Percentiles rank a stretch among this genome's conserved stretches.
These are phyloP conservation scores for Zele albiditarsus DNA, from an alignment of 2,888 invertebrate genomes.

Conservation along the genomic window DNA sequence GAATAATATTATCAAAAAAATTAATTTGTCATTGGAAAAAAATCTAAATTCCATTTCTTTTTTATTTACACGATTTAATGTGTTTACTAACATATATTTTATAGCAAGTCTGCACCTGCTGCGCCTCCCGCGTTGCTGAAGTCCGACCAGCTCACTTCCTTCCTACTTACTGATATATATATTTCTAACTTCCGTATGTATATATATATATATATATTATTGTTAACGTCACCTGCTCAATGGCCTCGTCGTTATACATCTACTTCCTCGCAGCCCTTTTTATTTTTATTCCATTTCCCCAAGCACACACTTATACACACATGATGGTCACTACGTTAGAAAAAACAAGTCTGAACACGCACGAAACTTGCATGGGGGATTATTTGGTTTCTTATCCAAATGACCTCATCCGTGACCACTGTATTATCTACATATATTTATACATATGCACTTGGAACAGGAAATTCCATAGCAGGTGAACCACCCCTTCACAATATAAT, in stretches of 20 bases:
- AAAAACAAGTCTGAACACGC: constrained; percentile 39
- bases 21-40: background rate
- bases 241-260: constrained; percentile 54
- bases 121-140: constrained; percentile 59
- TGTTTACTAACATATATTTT: background rate
- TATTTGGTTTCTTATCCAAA: constrained; percentile 55
- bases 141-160: constrained; percentile 67
- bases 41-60: constrained; percentile 13
- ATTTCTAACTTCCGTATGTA: background rate
- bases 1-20: too few species aligned
- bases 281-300: constrained; percentile 47
- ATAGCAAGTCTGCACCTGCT: constrained; percentile 51
- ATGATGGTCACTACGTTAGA: constrained; percentile 56
- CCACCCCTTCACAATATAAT: constrained; percentile 37
- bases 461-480: constrained; percentile 49
- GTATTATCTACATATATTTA: background rate
- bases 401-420: constrained; percentile 50
- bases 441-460: constrained; percentile 9
- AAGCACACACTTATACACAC: constrained; percentile 33
- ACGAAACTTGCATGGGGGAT: constrained; percentile 9
- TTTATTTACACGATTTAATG: background rate
- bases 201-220: constrained; percentile 3
- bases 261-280: background rate
- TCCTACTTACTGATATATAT: constrained; percentile 51
- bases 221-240: constrained; percentile 4